Evolutionary conservation across 2,888 invertebrate genomes (phyloP), one percentile per base, ranked within the genome.

Genomic region (Allacma fusca): DNA sequence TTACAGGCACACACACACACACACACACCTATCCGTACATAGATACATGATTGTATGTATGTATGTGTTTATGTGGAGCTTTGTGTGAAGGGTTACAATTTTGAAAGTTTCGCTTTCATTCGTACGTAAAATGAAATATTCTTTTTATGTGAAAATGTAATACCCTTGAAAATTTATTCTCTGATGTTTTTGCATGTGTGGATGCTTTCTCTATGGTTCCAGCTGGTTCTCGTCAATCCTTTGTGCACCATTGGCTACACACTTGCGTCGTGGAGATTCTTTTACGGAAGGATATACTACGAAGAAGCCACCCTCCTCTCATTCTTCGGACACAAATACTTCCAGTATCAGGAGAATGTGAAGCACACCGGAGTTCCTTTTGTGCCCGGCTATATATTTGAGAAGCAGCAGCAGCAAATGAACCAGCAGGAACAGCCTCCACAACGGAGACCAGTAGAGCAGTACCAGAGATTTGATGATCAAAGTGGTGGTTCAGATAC

Each of bases 321-420:
- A 83, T 99, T 99, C 89, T 99, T 98, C 87, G 96, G 96, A 0
- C 91, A 91, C 80, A 91, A 94, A 75, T 99, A 99, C 86, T 87
- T 91, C 62, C 89, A 92, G 79, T 99, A 99, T 87, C 96, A 97
- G 87, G 89, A 91, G 81, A 88, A 87, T 83, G 97, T 97, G 2
- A 85, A 85, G 23, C 89, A 91, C 12, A 94, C 95, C 1, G 97
- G 97, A 0, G 88, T 98, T 82, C 97, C 97, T 0, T 94, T 94
- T 85, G 95, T 98, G 78, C 87, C 89, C 80, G 98, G 97, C 0
- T 94, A 91, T 86, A 87, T 67, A 23, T 24, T 68, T 43, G 62
- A 76, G 23, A 28, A 40, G 65, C 29, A 59, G 24, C 50, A 70
- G 24, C 29, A 71, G 57, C 26, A 62, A 26, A 24, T 19, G 62